Percentiles rank a stretch among this genome's conserved stretches.
phyloP scores from a whole-genome alignment of 2,113 vertebrate species.

The Anguilla japonica region DNA sequence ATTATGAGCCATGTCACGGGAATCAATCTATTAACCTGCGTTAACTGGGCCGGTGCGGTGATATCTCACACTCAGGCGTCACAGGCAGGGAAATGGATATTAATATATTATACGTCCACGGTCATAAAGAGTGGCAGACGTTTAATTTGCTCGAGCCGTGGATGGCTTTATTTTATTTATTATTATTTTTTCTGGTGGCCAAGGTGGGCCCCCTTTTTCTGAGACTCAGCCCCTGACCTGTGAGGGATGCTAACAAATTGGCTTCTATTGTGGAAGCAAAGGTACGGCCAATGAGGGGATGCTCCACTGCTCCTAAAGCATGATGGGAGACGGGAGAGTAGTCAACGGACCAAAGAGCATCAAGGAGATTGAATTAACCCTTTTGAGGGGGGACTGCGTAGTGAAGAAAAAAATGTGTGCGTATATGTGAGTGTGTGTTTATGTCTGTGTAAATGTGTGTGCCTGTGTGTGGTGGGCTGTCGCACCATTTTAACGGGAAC shows the following conservation, averaged over 20 bases:
- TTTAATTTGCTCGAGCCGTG: slow-evolving; percentile 89
- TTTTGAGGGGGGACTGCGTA: slow-evolving; percentile 59
- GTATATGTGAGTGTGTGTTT: too few relatives aligned
- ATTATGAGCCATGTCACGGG: slow-evolving; percentile 99
- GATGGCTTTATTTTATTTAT: slow-evolving; percentile 83
- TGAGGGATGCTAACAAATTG: slow-evolving; percentile 99
- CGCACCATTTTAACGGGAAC: slow-evolving; percentile 48
- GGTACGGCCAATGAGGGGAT: slow-evolving; percentile 98
- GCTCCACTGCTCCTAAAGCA: slow-evolving; percentile 96
- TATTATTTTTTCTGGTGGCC: slow-evolving; percentile 73
- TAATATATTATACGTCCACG: slow-evolving; percentile 70
- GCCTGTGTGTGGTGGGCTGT: background rate
- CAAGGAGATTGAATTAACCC: slow-evolving; percentile 97
- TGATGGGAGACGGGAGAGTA: slow-evolving; percentile 81
- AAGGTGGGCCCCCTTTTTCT: slow-evolving; percentile 82
- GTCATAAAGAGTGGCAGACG: slow-evolving; percentile 91
- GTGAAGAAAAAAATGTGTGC: slow-evolving; percentile 6
- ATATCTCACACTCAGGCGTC: slow-evolving; percentile 72
- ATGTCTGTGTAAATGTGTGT: too few relatives aligned
- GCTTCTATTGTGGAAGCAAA: slow-evolving; percentile 99
- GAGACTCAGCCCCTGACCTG: slow-evolving; percentile 96
- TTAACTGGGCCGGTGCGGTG: slow-evolving; percentile 93
- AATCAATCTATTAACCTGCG: slow-evolving; percentile 99
- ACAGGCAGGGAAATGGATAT: slow-evolving; percentile 75
- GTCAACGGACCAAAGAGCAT: slow-evolving; percentile 86